A percentile compares a stretch with the other conserved stretches of the same genome.
Evolutionary conservation across 2,113 vertebrate genomes (phyloP).

Genomic region (Labrus mixtus): DNA sequence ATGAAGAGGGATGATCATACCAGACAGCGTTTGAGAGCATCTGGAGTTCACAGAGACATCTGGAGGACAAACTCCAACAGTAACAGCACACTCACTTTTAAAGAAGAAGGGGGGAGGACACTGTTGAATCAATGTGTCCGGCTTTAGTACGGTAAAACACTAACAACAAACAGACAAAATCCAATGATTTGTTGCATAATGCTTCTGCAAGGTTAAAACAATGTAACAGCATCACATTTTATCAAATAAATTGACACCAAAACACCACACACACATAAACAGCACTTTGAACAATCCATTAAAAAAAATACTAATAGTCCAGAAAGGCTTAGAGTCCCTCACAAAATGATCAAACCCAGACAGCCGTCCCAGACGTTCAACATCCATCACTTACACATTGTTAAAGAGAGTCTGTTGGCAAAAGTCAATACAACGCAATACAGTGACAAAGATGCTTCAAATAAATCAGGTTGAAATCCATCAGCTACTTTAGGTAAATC

Average conservation of each 20-base stretch:
- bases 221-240: constrained; percentile 32
- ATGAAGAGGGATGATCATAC: constrained; percentile 97
- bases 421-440: constrained; percentile 42
- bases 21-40: constrained; percentile 93
- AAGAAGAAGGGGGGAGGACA: constrained; percentile 5
- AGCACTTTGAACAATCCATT: constrained; percentile 32
- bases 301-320: constrained; percentile 28
- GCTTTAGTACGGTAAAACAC: constrained; percentile 43
- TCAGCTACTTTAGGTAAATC: constrained; percentile 9
- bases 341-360: constrained; percentile 26
- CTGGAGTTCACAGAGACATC: constrained; percentile 98
- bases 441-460: constrained; percentile 37
- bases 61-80: constrained; percentile 90
- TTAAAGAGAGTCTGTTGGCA: constrained; percentile 15
- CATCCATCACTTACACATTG: constrained; percentile 41
- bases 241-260: constrained; percentile 11
- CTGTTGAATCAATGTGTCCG: constrained; percentile 37
- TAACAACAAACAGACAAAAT: constrained; percentile 57
- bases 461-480: constrained; percentile 16
- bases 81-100: constrained; percentile 39
- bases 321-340: constrained; percentile 1
- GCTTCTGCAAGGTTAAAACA: constrained; percentile 27
- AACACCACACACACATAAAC: constrained; percentile 4
- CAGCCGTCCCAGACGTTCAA: constrained; percentile 23
- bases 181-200: constrained; percentile 52